A percentile compares a stretch with the other conserved stretches of the same genome.
Conservation (phyloP, 2,113 vertebrate species). For the Pteronura brasiliensis region DNA sequence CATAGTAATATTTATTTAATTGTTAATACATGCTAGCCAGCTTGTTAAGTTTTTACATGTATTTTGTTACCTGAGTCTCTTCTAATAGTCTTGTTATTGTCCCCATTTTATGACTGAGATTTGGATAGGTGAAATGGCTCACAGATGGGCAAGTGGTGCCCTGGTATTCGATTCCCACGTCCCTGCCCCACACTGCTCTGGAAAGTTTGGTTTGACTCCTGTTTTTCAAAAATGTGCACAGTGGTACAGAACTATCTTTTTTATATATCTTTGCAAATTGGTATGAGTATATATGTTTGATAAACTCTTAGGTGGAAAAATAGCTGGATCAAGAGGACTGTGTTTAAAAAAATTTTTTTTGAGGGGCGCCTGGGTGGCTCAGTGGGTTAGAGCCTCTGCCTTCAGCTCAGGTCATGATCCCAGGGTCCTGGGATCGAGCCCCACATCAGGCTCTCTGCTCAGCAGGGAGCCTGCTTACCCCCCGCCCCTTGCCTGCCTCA, state of each 20-base stretch:
- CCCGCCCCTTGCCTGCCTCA: no score
- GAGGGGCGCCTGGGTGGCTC: no score
- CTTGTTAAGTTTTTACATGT: background rate
- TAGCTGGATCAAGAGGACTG: background rate
- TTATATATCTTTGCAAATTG: background rate
- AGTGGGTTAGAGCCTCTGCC: no score
- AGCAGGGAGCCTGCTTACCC: no score
- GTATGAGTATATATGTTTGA: background rate
- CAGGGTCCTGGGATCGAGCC: no score
- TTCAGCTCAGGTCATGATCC: no score
- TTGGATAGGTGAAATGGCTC: background rate
- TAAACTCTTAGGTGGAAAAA: conserved; percentile 9
- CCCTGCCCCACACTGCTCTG: background rate
- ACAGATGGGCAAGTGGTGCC: background rate
- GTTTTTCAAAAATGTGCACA: background rate
- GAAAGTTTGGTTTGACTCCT: background rate
- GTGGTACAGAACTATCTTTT: background rate
- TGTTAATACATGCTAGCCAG: background rate
- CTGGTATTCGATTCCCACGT: background rate
- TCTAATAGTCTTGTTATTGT: background rate
- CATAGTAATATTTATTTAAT: background rate
- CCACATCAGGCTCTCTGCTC: no score
- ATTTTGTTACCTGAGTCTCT: background rate
- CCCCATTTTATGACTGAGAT: background rate
- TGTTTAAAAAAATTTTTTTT: background rate